Conservation (phyloP, 1,140 invertebrate species). For the Coelopa frigida region DNA sequence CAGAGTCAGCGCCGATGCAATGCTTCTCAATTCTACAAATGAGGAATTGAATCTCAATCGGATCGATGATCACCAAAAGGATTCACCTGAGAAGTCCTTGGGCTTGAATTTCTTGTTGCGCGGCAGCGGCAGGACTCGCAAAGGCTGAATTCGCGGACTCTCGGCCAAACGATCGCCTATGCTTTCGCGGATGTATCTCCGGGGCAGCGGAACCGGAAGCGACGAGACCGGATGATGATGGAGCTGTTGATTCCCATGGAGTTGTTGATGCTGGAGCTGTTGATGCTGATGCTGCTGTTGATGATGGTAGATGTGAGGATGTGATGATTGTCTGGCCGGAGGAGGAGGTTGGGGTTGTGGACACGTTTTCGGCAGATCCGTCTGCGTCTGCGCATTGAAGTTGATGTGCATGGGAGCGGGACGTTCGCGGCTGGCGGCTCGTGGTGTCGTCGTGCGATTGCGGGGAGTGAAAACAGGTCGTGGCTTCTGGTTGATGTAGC, state of each 20-base stretch:
- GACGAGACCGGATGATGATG: not conserved
- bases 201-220: not conserved
- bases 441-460: constrained; percentile 1
- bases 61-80: too few species aligned
- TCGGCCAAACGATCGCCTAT: not conserved
- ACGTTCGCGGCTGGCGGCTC: not conserved
- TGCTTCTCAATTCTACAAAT: constrained; percentile 6
- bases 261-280: too few species aligned
- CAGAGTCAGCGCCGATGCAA: constrained; percentile 9
- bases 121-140: constrained; percentile 2
- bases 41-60: too few species aligned
- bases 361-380: not conserved
- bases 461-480: constrained; percentile 10
- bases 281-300: too few species aligned
- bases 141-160: not conserved
- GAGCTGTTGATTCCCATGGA: too few species aligned
- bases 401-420: not conserved
- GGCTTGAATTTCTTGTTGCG: constrained; percentile 3
- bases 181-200: not conserved
- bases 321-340: too few species aligned
- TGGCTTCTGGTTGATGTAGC: constrained; percentile 6
- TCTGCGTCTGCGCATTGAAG: not conserved
- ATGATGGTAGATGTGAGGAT: too few species aligned
- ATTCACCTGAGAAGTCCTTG: too few species aligned
- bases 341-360: constrained; percentile 3